A percentile compares a stretch with the other conserved stretches of the same genome.
phyloP scores from a whole-genome alignment of 2,113 vertebrate species.

The Siniperca chuatsi region DNA sequence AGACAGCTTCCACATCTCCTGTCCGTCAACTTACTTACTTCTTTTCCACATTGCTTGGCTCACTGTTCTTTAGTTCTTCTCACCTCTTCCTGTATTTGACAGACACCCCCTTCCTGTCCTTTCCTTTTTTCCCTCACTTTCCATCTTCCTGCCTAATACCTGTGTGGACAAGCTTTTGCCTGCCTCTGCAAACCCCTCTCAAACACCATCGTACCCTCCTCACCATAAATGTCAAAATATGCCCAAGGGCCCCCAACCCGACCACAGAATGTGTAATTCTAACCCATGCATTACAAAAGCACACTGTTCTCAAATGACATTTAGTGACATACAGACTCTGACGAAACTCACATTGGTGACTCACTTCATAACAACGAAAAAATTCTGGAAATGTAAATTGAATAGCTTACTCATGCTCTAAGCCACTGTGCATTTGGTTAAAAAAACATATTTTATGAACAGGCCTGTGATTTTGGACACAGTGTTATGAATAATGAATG shows the following conservation, averaged over 20 bases:
- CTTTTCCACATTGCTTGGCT: slow-evolving; percentile 65
- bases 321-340: slow-evolving; percentile 10
- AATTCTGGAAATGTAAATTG: slow-evolving; percentile 18
- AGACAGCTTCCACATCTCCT: slow-evolving; percentile 67
- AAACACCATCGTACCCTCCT: slow-evolving; percentile 14
- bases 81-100: slow-evolving; percentile 60
- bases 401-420: not conserved
- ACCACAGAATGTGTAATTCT: slow-evolving; percentile 56
- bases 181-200: slow-evolving; percentile 50
- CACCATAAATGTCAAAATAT: slow-evolving; percentile 68
- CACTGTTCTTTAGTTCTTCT: slow-evolving; percentile 53
- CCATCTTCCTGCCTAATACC: slow-evolving; percentile 34
- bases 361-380: not conserved
- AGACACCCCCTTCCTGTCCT: slow-evolving; percentile 22
- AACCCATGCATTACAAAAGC: slow-evolving; percentile 34
- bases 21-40: slow-evolving; percentile 50
- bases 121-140: slow-evolving; percentile 12
- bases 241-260: slow-evolving; percentile 33
- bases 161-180: slow-evolving; percentile 65
- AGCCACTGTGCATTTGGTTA: not conserved
- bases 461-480: slow-evolving; percentile 30
- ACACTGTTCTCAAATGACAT: slow-evolving; percentile 48
- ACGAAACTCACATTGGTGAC: not conserved
- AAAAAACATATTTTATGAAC: not conserved
- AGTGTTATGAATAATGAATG: slow-evolving; percentile 47